Conservation (phyloP, 2,113 vertebrate species). For the Panthera leo region DNA sequence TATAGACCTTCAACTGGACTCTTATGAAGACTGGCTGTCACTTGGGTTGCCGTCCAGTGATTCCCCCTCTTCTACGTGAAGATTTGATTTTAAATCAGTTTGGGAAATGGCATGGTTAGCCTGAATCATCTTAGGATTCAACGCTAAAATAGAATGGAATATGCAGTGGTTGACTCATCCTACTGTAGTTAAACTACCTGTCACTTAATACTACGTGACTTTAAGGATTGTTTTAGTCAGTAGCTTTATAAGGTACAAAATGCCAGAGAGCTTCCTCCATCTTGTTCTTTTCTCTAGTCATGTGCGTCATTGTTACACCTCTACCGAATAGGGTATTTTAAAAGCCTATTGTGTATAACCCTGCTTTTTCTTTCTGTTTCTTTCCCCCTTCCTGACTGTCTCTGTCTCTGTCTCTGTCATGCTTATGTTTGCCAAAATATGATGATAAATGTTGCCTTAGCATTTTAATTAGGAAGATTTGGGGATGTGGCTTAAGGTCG, state of each 20-base stretch:
- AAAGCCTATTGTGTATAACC: background rate
- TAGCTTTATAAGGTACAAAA: background rate
- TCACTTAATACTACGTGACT: background rate
- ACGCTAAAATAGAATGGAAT: constrained; percentile 55
- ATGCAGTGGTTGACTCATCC: constrained; percentile 21
- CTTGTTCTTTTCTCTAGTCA: background rate
- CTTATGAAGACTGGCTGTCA: background rate
- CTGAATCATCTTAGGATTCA: constrained; percentile 45
- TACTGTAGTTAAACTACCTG: constrained; percentile 35
- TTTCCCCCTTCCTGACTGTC: background rate
- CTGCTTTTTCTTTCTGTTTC: background rate
- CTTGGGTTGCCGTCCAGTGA: background rate
- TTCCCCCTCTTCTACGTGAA: background rate
- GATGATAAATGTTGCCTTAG: background rate
- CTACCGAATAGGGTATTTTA: background rate
- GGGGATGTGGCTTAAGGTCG: background rate
- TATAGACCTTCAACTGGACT: background rate
- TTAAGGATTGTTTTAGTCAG: constrained; percentile 17
- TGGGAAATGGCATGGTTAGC: background rate
- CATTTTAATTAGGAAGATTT: background rate
- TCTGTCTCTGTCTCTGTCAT: background rate
- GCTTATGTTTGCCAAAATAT: constrained; percentile 13
- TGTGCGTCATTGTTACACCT: background rate
- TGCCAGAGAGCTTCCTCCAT: background rate
- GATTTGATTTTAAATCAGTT: constrained; percentile 45